phyloP scores from a whole-genome alignment of 2,888 invertebrate species.

The Eristalinus aeneus region DNA sequence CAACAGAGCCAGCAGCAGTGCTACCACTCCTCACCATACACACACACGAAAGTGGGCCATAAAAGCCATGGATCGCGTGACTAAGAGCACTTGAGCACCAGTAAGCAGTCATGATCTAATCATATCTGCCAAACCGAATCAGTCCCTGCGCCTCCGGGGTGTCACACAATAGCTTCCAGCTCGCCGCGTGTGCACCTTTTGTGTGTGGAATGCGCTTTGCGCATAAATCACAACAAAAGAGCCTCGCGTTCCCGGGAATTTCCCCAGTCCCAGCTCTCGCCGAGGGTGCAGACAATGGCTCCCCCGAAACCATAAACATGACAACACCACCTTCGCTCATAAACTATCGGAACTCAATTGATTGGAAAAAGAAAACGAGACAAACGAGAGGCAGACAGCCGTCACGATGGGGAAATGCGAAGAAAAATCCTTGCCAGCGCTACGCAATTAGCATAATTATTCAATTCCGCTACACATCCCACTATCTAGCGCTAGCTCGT shows the following conservation, averaged over 20 bases:
- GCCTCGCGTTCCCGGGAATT: slow-evolving; percentile 10
- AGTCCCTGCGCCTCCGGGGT: neutral
- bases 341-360: slow-evolving; percentile 24
- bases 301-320: slow-evolving; percentile 22
- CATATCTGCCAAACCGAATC: neutral
- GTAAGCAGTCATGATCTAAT: neutral
- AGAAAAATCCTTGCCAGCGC: slow-evolving; percentile 32
- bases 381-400: neutral
- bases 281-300: slow-evolving; percentile 4
- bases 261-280: neutral
- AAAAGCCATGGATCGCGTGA: neutral
- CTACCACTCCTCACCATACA: too few species aligned
- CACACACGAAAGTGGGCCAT: neutral
- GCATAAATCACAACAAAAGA: neutral
- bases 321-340: slow-evolving; percentile 25
- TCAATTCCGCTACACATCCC: slow-evolving; percentile 59
- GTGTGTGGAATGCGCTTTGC: neutral
- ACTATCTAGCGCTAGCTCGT: neutral
- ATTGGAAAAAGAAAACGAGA: slow-evolving; percentile 13
- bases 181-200: neutral
- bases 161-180: neutral
- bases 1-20: too few species aligned
- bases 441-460: slow-evolving; percentile 63
- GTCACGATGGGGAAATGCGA: neutral
- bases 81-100: neutral